A percentile compares a stretch with the other conserved stretches of the same genome.
These are phyloP conservation scores for Eristalis tenax DNA, from an alignment of 2,888 invertebrate species.

Conservation along the genomic window DNA sequence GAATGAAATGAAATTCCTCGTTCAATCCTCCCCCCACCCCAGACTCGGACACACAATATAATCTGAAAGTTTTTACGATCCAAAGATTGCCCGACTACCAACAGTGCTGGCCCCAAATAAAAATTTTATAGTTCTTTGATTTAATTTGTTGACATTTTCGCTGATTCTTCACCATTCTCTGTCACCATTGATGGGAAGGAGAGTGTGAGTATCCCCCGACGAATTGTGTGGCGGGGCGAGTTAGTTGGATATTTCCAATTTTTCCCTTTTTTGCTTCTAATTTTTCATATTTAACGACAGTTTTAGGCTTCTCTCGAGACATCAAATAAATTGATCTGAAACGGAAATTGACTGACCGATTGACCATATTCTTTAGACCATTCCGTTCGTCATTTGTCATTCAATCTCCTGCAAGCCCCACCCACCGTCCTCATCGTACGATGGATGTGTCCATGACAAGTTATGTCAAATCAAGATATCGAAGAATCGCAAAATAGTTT, in stretches of 20 bases:
- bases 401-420: background rate
- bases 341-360: slow-evolving; percentile 68
- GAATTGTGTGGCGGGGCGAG: background rate
- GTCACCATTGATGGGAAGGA: background rate
- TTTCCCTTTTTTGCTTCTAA: slow-evolving; percentile 35
- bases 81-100: slow-evolving; percentile 37
- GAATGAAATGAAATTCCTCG: slow-evolving; percentile 1
- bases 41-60: slow-evolving; percentile 40
- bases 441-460: background rate
- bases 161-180: slow-evolving; percentile 53
- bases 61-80: slow-evolving; percentile 60
- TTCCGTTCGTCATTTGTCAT: slow-evolving; percentile 38
- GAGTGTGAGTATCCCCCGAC: background rate
- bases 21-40: background rate
- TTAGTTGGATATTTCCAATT: background rate
- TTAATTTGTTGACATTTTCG: slow-evolving; percentile 70
- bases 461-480: slow-evolving; percentile 62
- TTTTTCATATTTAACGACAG: slow-evolving; percentile 71
- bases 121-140: slow-evolving; percentile 69
- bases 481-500: slow-evolving; percentile 41
- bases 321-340: slow-evolving; percentile 68
- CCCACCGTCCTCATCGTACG: background rate
- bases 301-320: slow-evolving; percentile 45
- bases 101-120: slow-evolving; percentile 33
- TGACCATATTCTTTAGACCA: slow-evolving; percentile 59